Base-by-base conservation (phyloP, 2,113 vertebrate genomes). In the Etia nguti region DNA sequence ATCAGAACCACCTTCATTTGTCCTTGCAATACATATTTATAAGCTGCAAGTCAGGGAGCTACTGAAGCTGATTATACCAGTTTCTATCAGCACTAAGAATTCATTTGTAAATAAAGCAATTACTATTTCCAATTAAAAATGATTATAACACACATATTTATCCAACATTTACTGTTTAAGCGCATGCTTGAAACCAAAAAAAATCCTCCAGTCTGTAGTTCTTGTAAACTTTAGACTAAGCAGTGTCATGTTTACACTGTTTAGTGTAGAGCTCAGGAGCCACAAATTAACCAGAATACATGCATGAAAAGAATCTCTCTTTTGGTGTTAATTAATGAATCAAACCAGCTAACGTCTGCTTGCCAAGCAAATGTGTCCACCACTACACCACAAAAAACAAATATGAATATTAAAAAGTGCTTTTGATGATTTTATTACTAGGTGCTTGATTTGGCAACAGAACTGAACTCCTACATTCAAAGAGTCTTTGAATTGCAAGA, bases 381-480 rank as follows among this genome's bases (percentile, higher is more conserved):
- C 7, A 2, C 11, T 68, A 22, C 22, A n/a, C 34, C 36, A 70
- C n/a, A 2, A n/a, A 10, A 10, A 6, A 24, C 12, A 70, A 41
- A 41, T 2, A 41, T 0, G 20, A 41, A 2, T 13, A n/a, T 3
- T 22, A 11, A 65, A 36, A 2, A 10, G 57, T 31, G 26, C 3
- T 59, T 6, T 59, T 59, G 4, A 3, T 31, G 31, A 8, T 59
- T 59, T 59, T 59, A 16, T 59, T 1, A 59, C 57, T 68, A 20
- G 20, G 0, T 6, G 13, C 43, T 46, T 46, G 62, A 41, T 0
- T 20, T 5, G 62, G 34, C 34, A 22, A 0, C 20, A 38, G 34
- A 20, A 38, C 62, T 0, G 41, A 43, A 43, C 43, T 5, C 11
- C 43, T 4, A 12, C 9, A 46, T 46, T 46, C 4, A 15, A 0